These are phyloP conservation scores for Mycteria americana DNA, from an alignment of 2,797 vertebrate genomes.

Conservation along the genomic window DNA sequence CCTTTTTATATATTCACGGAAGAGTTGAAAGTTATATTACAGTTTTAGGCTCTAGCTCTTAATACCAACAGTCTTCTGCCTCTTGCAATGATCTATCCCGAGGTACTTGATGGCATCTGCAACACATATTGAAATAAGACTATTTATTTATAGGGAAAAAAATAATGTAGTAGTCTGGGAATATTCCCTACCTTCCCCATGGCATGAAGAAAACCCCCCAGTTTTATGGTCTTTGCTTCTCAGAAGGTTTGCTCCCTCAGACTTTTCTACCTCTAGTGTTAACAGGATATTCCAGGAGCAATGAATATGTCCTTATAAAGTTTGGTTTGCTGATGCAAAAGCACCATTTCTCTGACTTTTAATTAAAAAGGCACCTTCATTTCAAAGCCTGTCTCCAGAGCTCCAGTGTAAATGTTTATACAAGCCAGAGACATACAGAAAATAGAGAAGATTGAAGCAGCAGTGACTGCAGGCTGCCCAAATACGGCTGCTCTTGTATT, in stretches of 20 bases:
- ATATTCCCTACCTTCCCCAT: background rate
- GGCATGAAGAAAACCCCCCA: background rate
- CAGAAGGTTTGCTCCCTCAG: background rate
- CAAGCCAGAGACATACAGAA: background rate
- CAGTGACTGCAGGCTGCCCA: background rate
- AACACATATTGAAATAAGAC: background rate
- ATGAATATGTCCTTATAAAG: background rate
- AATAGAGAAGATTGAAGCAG: background rate
- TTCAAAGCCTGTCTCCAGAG: constrained; percentile 16
- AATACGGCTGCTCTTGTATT: constrained; percentile 2
- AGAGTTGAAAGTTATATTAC: background rate
- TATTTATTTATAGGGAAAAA: background rate
- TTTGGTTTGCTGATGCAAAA: background rate
- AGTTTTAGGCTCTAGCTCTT: background rate
- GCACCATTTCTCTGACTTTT: constrained; percentile 8
- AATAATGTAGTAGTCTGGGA: background rate
- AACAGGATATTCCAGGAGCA: background rate
- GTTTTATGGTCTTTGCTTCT: background rate
- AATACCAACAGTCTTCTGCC: background rate
- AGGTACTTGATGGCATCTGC: background rate
- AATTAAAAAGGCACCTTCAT: constrained; percentile 39
- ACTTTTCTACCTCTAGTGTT: background rate
- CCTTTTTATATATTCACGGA: background rate
- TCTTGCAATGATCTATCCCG: background rate
- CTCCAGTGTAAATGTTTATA: constrained; percentile 54